Base-by-base conservation (phyloP, 1,140 invertebrate genomes). In the Metaphire vulgaris region DNA sequence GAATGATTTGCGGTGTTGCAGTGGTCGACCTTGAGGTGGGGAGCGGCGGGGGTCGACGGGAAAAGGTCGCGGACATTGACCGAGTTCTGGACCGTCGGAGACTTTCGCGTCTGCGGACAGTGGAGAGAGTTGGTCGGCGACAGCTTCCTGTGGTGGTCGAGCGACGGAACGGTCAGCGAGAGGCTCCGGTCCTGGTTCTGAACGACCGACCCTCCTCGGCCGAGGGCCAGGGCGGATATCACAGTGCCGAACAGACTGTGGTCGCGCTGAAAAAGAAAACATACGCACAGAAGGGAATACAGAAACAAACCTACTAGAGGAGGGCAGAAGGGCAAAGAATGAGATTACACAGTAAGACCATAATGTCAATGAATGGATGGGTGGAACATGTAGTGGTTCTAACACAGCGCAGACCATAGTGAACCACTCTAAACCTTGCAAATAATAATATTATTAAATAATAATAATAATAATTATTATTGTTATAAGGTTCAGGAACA, bases 241-340 rank as follows among this genome's bases (percentile, higher is more conserved):
- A 88, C 84, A 77, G 85, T 88, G 69, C 97, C 96, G 86, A 99
- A 99, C 65, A 99, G 87, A 41, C 94, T 95, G 87, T 99, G 96
- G 85, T 98, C 96, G 84, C 96, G 91, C 94, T 98, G 88, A 68
- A 82, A 82, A 74, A 77, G 56, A 74, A 73, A 64, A 74, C 6
- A 32, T 65, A n/a, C n/a, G n/a, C n/a, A 65, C 68, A 69, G 67
- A 69, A 69, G 33, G 29, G 15, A 72, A 66, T 64, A n/a, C n/a
- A n/a, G n/a, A n/a, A n/a, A n/a, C n/a, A n/a, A n/a, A n/a, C n/a
- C n/a, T n/a, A n/a, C n/a, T n/a, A n/a, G n/a, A n/a, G n/a, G n/a
- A n/a, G n/a, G n/a, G n/a, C n/a, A n/a, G n/a, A n/a, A n/a, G n/a
- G n/a, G n/a, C n/a, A n/a, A n/a, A n/a, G n/a, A n/a, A n/a, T n/a